A percentile compares a stretch with the other conserved stretches of the same genome.
Conservation (phyloP, 2,797 vertebrate species). For the Acrossocheilus wenchowensis region DNA sequence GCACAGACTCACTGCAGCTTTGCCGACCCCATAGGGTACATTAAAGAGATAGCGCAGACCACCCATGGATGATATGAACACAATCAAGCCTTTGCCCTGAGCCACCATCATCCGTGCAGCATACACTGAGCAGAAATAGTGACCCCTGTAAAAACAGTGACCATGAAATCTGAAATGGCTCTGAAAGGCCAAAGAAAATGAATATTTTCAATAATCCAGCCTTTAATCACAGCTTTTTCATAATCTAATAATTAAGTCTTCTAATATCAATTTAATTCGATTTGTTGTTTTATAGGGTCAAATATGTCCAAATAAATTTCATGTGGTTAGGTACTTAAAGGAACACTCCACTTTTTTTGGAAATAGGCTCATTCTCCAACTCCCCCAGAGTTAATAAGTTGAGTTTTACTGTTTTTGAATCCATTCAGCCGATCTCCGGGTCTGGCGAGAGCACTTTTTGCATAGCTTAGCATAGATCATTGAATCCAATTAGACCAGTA, state of each 20-base stretch:
- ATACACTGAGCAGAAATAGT: conserved; percentile 83
- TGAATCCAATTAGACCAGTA: no score
- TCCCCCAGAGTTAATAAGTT: no score
- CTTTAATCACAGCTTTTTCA: conserved; percentile 62
- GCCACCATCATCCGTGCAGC: conserved; percentile 84
- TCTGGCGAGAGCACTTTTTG: no score
- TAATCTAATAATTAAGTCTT: not conserved
- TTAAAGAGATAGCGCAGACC: conserved; percentile 82
- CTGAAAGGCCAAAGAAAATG: not conserved
- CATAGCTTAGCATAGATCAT: no score
- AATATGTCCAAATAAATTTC: not conserved
- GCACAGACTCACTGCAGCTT: conserved; percentile 81
- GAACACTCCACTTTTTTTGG: no score
- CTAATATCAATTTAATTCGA: not conserved
- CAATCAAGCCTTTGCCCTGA: conserved; percentile 83
- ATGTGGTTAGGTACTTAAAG: not conserved
- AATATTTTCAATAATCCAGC: conserved; percentile 57
- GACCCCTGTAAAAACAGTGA: conserved; percentile 75
- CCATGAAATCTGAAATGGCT: not conserved
- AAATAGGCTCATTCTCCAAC: no score
- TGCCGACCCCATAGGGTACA: conserved; percentile 85
- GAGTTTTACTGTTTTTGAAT: no score
- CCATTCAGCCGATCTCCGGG: no score
- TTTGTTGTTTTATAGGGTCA: not conserved
- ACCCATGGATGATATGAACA: conserved; percentile 83